These are phyloP conservation scores for Eristalinus aeneus DNA, from an alignment of 2,888 invertebrate genomes.

Conservation along the genomic window DNA sequence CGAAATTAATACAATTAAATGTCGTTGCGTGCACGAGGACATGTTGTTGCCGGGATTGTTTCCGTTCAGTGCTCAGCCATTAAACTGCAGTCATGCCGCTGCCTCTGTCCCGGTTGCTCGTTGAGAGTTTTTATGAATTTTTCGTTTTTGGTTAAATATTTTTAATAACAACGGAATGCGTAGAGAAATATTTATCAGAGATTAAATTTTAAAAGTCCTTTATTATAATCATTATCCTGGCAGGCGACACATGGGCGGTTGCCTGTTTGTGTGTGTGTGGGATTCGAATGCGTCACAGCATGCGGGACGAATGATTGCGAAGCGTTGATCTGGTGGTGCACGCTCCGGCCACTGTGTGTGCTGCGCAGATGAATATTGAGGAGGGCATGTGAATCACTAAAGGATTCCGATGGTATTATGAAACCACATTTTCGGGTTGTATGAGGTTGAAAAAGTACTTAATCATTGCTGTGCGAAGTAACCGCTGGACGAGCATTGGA, in stretches of 20 bases:
- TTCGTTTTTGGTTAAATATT: conserved; percentile 49
- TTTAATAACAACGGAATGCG: conserved; percentile 57
- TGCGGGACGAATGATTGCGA: background rate
- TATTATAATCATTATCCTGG: conserved; percentile 48
- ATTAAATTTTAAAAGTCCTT: conserved; percentile 65
- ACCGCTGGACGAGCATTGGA: background rate
- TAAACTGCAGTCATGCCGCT: conserved; percentile 29
- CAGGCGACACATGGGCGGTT: conserved; percentile 24
- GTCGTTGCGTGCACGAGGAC: conserved; percentile 31
- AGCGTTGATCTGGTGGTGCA: background rate
- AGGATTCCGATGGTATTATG: conserved; percentile 28
- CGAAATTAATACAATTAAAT: conserved; percentile 67
- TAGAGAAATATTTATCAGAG: conserved; percentile 50
- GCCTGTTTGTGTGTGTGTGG: background rate
- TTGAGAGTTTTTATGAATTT: conserved; percentile 22
- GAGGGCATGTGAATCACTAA: conserved; percentile 36
- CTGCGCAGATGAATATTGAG: conserved; percentile 11
- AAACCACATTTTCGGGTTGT: conserved; percentile 36
- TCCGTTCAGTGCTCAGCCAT: conserved; percentile 32
- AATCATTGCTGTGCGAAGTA: conserved; percentile 21
- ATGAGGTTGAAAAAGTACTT: conserved; percentile 15
- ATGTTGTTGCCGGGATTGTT: conserved; percentile 44
- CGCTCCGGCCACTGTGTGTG: background rate
- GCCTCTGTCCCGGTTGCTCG: background rate
- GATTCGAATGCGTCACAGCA: background rate